phyloP scores from a whole-genome alignment of 2,888 invertebrate species.

The Serripes groenlandicus region DNA sequence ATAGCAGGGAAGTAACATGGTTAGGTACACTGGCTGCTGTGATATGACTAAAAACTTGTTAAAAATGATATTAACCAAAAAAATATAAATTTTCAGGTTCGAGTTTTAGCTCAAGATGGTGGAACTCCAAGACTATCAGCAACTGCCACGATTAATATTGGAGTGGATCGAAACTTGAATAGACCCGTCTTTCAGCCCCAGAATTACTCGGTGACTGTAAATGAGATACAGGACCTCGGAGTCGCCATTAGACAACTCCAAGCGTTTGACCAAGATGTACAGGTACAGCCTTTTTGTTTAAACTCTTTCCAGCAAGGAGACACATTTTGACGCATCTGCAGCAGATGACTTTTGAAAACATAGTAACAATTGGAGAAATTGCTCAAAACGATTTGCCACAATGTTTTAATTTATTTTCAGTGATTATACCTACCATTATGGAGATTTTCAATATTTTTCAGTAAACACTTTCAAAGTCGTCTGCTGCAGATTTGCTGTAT shows the following conservation, averaged over 20 bases:
- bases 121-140: constrained; percentile 76
- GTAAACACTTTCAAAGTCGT: too few species aligned
- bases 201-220: constrained; percentile 76
- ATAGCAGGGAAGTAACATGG: too few species aligned
- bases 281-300: constrained; percentile 60
- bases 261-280: constrained; percentile 76
- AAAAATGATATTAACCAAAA: too few species aligned
- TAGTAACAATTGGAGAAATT: constrained; percentile 49
- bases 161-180: constrained; percentile 77
- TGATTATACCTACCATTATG: too few species aligned
- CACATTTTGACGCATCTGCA: not conserved
- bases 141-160: constrained; percentile 72
- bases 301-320: too few species aligned
- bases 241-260: constrained; percentile 67
- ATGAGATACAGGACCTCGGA: constrained; percentile 78
- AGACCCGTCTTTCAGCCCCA: constrained; percentile 71
- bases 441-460: too few species aligned
- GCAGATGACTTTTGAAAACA: not conserved
- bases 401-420: too few species aligned
- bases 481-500: too few species aligned
- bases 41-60: too few species aligned
- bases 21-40: too few species aligned
- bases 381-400: too few species aligned
- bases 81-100: constrained; percentile 74
- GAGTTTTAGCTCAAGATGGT: constrained; percentile 78